Conservation (phyloP, 2,888 invertebrate species). For the Xylota sylvarum region DNA sequence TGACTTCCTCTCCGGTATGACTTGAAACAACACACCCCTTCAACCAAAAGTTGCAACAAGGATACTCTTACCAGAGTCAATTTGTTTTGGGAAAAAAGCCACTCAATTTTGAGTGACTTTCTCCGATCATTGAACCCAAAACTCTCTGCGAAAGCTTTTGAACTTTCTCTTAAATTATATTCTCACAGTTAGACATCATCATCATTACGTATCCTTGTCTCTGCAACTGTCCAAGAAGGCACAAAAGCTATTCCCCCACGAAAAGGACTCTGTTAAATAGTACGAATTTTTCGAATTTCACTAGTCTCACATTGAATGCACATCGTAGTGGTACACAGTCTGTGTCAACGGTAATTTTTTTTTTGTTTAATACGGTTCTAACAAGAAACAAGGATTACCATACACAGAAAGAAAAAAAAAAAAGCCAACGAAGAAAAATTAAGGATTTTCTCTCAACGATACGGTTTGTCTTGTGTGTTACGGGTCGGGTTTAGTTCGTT, state of each 20-base stretch:
- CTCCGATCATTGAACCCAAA: slow-evolving; percentile 56
- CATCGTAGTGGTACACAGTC: slow-evolving; percentile 50
- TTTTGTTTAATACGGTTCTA: slow-evolving; percentile 53
- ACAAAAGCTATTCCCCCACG: slow-evolving; percentile 57
- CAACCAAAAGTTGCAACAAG: slow-evolving; percentile 23
- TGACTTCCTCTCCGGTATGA: slow-evolving; percentile 48
- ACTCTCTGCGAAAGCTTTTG: slow-evolving; percentile 26
- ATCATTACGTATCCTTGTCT: slow-evolving; percentile 2
- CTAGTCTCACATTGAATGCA: slow-evolving; percentile 75
- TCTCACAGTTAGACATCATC: not conserved
- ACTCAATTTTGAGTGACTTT: slow-evolving; percentile 54
- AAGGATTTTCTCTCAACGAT: slow-evolving; percentile 24
- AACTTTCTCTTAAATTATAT: slow-evolving; percentile 38
- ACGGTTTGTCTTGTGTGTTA: slow-evolving; percentile 14
- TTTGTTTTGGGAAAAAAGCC: not conserved
- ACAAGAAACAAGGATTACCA: slow-evolving; percentile 52
- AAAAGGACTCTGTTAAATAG: slow-evolving; percentile 73
- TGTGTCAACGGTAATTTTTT: slow-evolving; percentile 42
- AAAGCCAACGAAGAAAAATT: not conserved
- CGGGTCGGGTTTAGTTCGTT: slow-evolving; percentile 18
- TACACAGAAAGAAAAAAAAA: not conserved
- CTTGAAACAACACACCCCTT: slow-evolving; percentile 4
- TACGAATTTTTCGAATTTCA: slow-evolving; percentile 67
- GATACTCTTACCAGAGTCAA: slow-evolving; percentile 7
- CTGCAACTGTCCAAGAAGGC: slow-evolving; percentile 6